A percentile compares a stretch with the other conserved stretches of the same genome.
Conservation (phyloP, 2,888 invertebrate genomes). For the Apantesis nais region DNA sequence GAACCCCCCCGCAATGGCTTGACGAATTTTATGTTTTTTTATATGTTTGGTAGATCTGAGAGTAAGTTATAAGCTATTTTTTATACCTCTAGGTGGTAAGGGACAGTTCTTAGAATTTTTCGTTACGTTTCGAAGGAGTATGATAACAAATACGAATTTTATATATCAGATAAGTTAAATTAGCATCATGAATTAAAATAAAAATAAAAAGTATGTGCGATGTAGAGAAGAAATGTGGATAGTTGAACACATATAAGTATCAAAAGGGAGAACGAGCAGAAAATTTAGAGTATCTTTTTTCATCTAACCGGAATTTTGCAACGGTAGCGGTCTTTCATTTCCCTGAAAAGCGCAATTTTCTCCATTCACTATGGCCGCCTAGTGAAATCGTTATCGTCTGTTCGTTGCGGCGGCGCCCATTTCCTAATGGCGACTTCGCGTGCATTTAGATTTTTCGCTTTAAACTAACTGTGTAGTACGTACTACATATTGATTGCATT, state of each 20-base stretch:
- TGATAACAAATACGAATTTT: too few relatives aligned
- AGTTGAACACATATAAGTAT: slow-evolving; percentile 65
- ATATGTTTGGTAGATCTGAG: too few relatives aligned
- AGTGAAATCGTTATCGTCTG: slow-evolving; percentile 81
- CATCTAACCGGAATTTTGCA: slow-evolving; percentile 69
- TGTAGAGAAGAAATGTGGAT: slow-evolving; percentile 34
- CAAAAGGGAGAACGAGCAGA: slow-evolving; percentile 57
- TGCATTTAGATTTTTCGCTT: slow-evolving; percentile 75
- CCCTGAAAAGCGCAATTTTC: slow-evolving; percentile 83
- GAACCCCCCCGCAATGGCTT: too few relatives aligned
- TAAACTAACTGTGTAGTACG: slow-evolving; percentile 52
- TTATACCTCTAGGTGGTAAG: too few relatives aligned
- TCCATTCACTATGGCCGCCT: slow-evolving; percentile 77
- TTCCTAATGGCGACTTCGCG: slow-evolving; percentile 82
- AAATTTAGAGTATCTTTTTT: slow-evolving; percentile 64
- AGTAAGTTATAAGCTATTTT: too few relatives aligned
- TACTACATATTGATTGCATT: too few relatives aligned
- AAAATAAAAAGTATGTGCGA: neutral
- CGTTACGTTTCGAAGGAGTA: too few relatives aligned
- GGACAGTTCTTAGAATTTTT: too few relatives aligned
- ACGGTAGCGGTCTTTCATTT: slow-evolving; percentile 75
- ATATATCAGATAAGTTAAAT: too few relatives aligned
- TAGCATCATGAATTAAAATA: neutral
- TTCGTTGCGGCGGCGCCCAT: slow-evolving; percentile 74
- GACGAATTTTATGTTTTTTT: too few relatives aligned